Evolutionary conservation across 92 coral and sea anemone species (phyloP).

Genomic region (Heliopora coerulea): DNA sequence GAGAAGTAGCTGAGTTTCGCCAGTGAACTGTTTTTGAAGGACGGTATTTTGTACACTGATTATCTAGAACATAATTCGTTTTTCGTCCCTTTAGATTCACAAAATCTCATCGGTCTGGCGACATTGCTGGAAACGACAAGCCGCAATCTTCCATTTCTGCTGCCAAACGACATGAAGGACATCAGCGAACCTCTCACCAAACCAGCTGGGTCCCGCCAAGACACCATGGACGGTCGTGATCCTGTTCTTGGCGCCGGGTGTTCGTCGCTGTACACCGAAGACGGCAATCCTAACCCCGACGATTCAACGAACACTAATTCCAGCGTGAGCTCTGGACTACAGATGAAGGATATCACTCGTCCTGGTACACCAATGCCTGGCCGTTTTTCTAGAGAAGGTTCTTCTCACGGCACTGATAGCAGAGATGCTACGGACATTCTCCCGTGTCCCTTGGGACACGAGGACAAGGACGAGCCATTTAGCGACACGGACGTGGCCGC

Average conservation of each 20-base stretch:
- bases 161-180: neutral
- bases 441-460: neutral
- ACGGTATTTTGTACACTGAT: no score
- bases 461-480: slow-evolving; percentile 7
- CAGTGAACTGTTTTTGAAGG: no score
- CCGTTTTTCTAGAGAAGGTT: slow-evolving; percentile 32
- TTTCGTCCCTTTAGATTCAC: neutral
- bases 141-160: neutral
- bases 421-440: slow-evolving; percentile 9
- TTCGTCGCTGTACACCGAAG: slow-evolving; percentile 26
- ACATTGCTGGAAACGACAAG: neutral
- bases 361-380: slow-evolving; percentile 47
- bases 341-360: slow-evolving; percentile 33
- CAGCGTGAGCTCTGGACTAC: slow-evolving; percentile 33
- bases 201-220: neutral
- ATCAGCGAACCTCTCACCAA: neutral
- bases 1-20: no score
- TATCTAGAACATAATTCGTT: neutral
- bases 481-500: slow-evolving; percentile 26
- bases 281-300: slow-evolving; percentile 1
- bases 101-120: neutral
- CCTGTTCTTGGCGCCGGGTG: slow-evolving; percentile 41
- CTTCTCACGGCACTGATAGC: slow-evolving; percentile 22
- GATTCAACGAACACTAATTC: slow-evolving; percentile 16
- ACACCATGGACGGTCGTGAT: neutral